Conservation (phyloP, 2,888 invertebrate genomes). For the Caenorhabditis sp. region DNA sequence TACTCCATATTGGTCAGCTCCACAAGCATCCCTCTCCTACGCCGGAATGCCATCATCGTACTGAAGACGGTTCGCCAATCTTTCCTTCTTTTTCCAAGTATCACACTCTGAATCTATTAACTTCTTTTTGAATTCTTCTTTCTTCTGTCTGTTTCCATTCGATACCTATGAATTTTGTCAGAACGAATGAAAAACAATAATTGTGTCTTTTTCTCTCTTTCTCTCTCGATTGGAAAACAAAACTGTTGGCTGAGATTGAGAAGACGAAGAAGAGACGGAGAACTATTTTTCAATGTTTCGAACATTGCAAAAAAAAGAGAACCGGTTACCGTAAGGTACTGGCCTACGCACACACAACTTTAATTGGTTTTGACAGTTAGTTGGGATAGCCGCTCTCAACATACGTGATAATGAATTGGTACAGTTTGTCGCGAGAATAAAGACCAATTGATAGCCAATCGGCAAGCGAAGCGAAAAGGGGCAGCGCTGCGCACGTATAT, state of each 20-base stretch:
- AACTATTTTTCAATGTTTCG: slow-evolving; percentile 46
- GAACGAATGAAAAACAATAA: slow-evolving; percentile 7
- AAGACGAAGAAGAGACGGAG: slow-evolving; percentile 4
- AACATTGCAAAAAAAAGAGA: slow-evolving; percentile 36
- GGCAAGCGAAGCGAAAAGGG: background rate
- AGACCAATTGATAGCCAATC: slow-evolving; percentile 32
- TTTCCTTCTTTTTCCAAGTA: slow-evolving; percentile 12
- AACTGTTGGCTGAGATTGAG: slow-evolving; percentile 23
- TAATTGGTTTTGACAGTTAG: slow-evolving; percentile 63
- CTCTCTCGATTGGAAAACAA: background rate
- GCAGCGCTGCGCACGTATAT: slow-evolving; percentile 36
- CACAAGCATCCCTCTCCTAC: slow-evolving; percentile 52
- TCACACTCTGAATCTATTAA: background rate
- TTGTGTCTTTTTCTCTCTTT: background rate
- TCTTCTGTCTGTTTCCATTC: background rate
- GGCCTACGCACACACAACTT: slow-evolving; percentile 41
- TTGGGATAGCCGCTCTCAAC: slow-evolving; percentile 28
- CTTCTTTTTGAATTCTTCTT: background rate
- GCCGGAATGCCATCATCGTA: slow-evolving; percentile 67
- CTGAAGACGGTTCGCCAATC: slow-evolving; percentile 47
- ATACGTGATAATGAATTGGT: slow-evolving; percentile 57
- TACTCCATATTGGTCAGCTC: slow-evolving; percentile 48
- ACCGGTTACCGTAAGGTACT: slow-evolving; percentile 39
- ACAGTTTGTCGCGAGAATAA: slow-evolving; percentile 48
- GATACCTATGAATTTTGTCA: slow-evolving; percentile 26